phyloP scores from a whole-genome alignment of 2,113 vertebrate species.

The Pachypanchax playfairii region DNA sequence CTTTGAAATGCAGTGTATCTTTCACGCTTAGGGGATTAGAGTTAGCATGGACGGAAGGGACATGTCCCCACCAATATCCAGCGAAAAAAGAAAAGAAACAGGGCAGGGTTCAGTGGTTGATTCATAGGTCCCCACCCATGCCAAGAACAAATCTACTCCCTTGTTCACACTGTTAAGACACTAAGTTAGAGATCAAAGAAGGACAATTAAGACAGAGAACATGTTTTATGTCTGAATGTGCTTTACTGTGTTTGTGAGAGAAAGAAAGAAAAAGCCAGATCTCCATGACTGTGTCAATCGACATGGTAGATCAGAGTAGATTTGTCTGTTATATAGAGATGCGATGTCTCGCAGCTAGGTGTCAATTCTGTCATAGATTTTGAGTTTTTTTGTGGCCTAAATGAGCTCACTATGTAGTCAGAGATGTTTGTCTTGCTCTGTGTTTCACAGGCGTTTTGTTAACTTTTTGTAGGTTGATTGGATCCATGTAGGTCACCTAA shows the following conservation, averaged over 20 bases:
- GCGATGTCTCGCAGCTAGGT: constrained; percentile 33
- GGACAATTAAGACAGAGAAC: constrained; percentile 30
- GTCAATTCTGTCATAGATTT: constrained; percentile 24
- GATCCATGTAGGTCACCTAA: constrained; percentile 44
- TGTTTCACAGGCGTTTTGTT: constrained; percentile 49
- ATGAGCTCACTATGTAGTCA: constrained; percentile 20
- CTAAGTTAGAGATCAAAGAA: constrained; percentile 32
- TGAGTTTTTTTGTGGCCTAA: constrained; percentile 25
- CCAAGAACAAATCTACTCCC: no score
- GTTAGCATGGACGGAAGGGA: no score
- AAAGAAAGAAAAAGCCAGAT: not conserved
- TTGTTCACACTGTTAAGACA: no score
- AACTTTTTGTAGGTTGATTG: constrained; percentile 48
- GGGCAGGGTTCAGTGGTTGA: constrained; percentile 65
- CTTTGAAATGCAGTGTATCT: constrained; percentile 45
- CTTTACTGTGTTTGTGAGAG: constrained; percentile 36
- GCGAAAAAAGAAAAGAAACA: no score
- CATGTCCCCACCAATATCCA: no score
- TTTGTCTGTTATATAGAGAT: constrained; percentile 40
- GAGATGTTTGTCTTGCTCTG: constrained; percentile 33
- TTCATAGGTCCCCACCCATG: no score
- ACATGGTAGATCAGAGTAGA: constrained; percentile 47
- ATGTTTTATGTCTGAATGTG: not conserved
- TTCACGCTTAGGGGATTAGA: constrained; percentile 18
- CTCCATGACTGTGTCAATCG: constrained; percentile 42